These are phyloP conservation scores for Bradynema listronoti DNA, from an alignment of 1,140 invertebrate species.

Conservation along the genomic window DNA sequence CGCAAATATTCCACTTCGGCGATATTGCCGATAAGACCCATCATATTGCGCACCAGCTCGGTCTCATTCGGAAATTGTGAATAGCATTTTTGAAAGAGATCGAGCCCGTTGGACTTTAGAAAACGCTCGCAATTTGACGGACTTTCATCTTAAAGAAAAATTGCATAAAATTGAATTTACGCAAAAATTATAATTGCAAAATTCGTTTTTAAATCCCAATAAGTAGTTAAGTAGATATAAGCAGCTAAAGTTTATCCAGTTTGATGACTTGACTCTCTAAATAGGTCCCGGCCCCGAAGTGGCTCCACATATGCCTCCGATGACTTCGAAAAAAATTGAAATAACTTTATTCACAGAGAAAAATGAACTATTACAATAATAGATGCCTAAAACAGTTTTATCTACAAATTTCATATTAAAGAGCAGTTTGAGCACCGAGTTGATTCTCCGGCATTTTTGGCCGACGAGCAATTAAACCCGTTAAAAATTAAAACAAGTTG, in stretches of 20 bases:
- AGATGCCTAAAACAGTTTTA: neutral
- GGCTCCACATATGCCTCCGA: neutral
- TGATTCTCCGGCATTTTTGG: neutral
- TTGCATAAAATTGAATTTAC: slow-evolving; percentile 6
- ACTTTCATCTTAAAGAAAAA: slow-evolving; percentile 46
- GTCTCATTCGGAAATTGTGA: slow-evolving; percentile 35
- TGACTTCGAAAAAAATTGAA: slow-evolving; percentile 1
- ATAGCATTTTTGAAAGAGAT: slow-evolving; percentile 46
- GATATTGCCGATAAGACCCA: slow-evolving; percentile 79
- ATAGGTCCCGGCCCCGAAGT: neutral
- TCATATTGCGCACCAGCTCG: slow-evolving; percentile 57
- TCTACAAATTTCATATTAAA: neutral
- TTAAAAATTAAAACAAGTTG: neutral
- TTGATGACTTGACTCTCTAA: too few species aligned
- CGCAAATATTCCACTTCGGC: slow-evolving; percentile 83
- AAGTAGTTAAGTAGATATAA: too few species aligned
- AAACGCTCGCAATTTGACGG: slow-evolving; percentile 52
- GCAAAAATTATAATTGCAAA: neutral
- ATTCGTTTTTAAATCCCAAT: neutral
- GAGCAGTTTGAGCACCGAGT: neutral
- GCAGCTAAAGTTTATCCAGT: too few species aligned
- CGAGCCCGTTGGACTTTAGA: slow-evolving; percentile 40
- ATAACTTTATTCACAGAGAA: neutral
- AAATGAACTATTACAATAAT: neutral
- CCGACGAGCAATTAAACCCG: neutral